These are phyloP conservation scores for Drosophila siamana DNA, from an alignment of 2,888 invertebrate species.

Conservation along the genomic window DNA sequence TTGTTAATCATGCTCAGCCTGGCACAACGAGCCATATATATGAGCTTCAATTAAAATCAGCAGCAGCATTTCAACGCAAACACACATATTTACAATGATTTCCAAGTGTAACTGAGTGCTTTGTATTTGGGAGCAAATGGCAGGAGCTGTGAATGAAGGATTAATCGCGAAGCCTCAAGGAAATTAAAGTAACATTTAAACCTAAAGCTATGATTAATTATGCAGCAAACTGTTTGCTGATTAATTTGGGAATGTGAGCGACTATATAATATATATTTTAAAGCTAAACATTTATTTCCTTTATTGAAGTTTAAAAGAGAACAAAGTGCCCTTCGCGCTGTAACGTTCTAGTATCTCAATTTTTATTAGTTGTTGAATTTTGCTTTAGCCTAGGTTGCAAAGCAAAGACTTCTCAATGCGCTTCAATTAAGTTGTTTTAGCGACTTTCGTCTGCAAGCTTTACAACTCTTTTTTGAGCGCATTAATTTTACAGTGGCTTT, in stretches of 20 bases:
- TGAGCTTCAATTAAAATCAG: constrained; percentile 82
- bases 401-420: background rate
- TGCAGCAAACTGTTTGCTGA: too few relatives aligned
- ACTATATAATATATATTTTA: too few relatives aligned
- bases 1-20: constrained; percentile 84
- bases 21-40: constrained; percentile 73
- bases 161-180: background rate
- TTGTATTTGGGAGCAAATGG: constrained; percentile 24
- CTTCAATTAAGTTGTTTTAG: background rate
- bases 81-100: constrained; percentile 30
- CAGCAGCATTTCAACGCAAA: constrained; percentile 57
- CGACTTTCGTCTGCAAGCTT: background rate
- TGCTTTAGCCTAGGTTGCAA: background rate
- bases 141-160: constrained; percentile 13
- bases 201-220: too few relatives aligned
- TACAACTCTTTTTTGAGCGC: background rate
- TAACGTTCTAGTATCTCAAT: too few relatives aligned
- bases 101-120: background rate
- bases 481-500: constrained; percentile 3
- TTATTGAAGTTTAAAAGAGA: too few relatives aligned
- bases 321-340: too few relatives aligned
- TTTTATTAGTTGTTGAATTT: too few relatives aligned
- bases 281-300: too few relatives aligned
- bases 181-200: too few relatives aligned
- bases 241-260: too few relatives aligned